Evolutionary conservation across 2,797 vertebrate genomes (phyloP).

Genomic region (Acanthiza pusilla): DNA sequence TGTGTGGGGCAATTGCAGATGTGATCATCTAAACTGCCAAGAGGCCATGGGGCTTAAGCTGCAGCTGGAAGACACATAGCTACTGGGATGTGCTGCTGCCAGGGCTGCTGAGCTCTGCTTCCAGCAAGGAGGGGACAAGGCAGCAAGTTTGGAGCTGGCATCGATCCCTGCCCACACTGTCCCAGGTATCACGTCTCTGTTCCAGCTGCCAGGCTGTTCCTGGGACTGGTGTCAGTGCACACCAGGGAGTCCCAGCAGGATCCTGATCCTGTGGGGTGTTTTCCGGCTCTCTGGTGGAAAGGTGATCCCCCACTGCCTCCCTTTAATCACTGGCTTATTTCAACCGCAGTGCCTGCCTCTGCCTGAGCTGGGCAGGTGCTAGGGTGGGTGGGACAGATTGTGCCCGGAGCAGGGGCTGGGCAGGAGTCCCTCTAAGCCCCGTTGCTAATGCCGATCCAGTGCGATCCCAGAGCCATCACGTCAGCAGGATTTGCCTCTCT

Average conservation of each 20-base stretch:
- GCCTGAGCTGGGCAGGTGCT: background rate
- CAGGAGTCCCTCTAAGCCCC: background rate
- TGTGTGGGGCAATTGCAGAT: background rate
- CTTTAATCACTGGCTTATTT: background rate
- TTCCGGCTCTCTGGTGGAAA: background rate
- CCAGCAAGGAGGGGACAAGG: accelerated
- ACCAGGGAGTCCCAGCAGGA: background rate
- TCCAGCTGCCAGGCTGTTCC: background rate
- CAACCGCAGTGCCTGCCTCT: accelerated
- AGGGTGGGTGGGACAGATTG: background rate
- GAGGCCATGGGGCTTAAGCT: accelerated
- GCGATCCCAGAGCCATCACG: accelerated
- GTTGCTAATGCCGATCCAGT: accelerated
- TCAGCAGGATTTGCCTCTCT: background rate
- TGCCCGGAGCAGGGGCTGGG: background rate
- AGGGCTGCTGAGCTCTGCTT: background rate
- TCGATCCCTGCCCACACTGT: background rate
- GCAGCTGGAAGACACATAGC: background rate
- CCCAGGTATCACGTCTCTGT: background rate
- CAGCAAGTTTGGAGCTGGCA: background rate
- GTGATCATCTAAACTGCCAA: background rate
- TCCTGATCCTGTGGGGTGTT: background rate
- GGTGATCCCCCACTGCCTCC: background rate
- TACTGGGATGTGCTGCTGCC: background rate
- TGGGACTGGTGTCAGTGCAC: accelerated